Conservation (phyloP, 2,888 invertebrate genomes). For the Cecidostiba fungosa region DNA sequence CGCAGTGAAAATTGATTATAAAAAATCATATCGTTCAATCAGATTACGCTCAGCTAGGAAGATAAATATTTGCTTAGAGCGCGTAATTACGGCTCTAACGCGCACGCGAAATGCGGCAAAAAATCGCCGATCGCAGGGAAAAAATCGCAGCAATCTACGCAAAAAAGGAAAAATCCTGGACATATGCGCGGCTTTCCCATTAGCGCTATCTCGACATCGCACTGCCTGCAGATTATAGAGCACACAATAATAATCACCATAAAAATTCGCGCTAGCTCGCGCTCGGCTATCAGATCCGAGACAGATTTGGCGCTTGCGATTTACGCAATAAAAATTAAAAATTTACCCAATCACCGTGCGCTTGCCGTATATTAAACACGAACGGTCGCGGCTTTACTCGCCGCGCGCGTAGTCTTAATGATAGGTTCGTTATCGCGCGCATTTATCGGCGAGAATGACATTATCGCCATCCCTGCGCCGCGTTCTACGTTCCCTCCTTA, state of each 20-base stretch:
- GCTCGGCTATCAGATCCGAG: conserved; percentile 42
- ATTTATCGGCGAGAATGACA: conserved; percentile 58
- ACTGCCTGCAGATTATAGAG: conserved; percentile 37
- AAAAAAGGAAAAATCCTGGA: conserved; percentile 37
- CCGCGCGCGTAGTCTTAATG: conserved; percentile 39
- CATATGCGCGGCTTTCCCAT: conserved; percentile 48
- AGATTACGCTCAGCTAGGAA: neutral
- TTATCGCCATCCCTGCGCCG: conserved; percentile 12
- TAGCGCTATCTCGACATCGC: conserved; percentile 57
- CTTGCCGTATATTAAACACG: conserved; percentile 3
- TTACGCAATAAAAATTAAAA: conserved; percentile 62
- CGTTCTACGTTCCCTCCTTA: neutral
- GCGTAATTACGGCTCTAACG: neutral
- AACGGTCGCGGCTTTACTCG: neutral
- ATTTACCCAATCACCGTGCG: conserved; percentile 51
- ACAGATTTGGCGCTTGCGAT: conserved; percentile 53
- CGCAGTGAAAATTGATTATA: no score
- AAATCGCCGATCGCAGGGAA: neutral
- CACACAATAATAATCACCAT: conserved; percentile 53
- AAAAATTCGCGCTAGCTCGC: conserved; percentile 38
- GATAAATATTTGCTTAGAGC: neutral
- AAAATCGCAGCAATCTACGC: neutral
- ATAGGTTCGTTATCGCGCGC: conserved; percentile 54
- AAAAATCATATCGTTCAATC: neutral
- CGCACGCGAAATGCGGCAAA: conserved; percentile 9